Evolutionary conservation across 2,113 vertebrate genomes (phyloP), one percentile per base, ranked within the genome.

Genomic region (Redunca redunca): DNA sequence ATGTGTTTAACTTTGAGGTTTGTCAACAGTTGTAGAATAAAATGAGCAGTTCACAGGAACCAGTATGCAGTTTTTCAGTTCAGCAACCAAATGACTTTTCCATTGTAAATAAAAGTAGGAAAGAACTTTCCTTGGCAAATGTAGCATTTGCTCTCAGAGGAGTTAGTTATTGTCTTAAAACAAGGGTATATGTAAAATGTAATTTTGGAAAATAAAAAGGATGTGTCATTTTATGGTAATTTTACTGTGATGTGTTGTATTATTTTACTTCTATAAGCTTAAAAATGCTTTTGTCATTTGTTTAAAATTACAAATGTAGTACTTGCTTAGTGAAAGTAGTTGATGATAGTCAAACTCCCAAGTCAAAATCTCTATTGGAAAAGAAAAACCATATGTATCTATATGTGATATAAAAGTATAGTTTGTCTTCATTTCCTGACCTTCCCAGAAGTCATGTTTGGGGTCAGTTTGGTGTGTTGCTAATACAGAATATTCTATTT

Each of bases 21-120:
- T 95, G 53, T 97, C 85, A 94, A 86, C 78, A 94, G 87, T 55
- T 52, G 53, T 85, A 94, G 93, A 98, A 94, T 74, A 55, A 98
- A 97, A 95, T 74, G 78, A 97, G 67, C 25, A 94, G 71, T 57
- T 92, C 71, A 7, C 19, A 77, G 86, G 62, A 94, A 77, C n/a
- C 52, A 90, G 25, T 62, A 6, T 48, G 48, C 15, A 74, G 11
- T 62, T 98, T 77, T 83, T 62, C 80, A 96, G 40, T 28, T 93
- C 80, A 94, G 80, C 77, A 40, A 86, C 30, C 92, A 67, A 94
- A 95, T 96, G 55, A 74, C 93, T 97, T 95, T 97, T 93, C 85
- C 64, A 50, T 89, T 98, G 85, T 97, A 96, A 93, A 6, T 87
- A 60, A 96, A 98, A 97, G 48, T 91, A 55, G 94, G 78, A 91